Conservation (phyloP, 2,113 vertebrate genomes). For the Ophthalmotilapia sp. region DNA sequence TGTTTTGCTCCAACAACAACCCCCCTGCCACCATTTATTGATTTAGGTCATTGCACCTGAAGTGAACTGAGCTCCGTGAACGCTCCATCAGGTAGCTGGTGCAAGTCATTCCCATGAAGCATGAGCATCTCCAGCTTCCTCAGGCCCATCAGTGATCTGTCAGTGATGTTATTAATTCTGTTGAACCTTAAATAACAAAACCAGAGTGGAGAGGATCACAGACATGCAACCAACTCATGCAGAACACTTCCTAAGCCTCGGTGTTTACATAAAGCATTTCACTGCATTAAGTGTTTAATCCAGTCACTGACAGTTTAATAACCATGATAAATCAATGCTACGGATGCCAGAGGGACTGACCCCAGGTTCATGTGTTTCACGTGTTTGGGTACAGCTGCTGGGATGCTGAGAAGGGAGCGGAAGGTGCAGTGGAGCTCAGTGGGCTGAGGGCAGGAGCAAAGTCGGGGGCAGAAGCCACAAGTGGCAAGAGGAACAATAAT, state of each 20-base stretch:
- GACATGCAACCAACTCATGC: rapidly evolving
- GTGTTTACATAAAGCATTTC: not conserved
- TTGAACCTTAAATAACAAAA: slow-evolving; percentile 79
- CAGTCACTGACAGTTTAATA: not conserved
- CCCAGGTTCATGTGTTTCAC: slow-evolving; percentile 91
- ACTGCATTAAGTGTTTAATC: not conserved
- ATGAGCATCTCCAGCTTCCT: slow-evolving; percentile 80
- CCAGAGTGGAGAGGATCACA: not conserved
- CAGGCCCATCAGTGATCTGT: slow-evolving; percentile 77
- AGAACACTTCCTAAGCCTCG: not conserved
- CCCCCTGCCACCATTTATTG: not conserved
- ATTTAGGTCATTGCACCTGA: slow-evolving; percentile 72
- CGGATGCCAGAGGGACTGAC: slow-evolving; percentile 63
- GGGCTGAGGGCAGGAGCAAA: slow-evolving; percentile 84
- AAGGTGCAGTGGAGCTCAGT: slow-evolving; percentile 93
- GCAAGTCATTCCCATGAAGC: slow-evolving; percentile 88
- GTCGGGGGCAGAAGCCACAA: slow-evolving; percentile 71
- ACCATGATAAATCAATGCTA: rapidly evolving
- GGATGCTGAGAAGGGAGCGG: slow-evolving; percentile 79
- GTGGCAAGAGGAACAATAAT: slow-evolving; percentile 45
- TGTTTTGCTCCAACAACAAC: rapidly evolving
- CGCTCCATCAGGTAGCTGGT: slow-evolving; percentile 74
- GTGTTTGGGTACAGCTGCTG: slow-evolving; percentile 62
- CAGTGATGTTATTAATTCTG: slow-evolving; percentile 76
- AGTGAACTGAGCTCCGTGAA: slow-evolving; percentile 81